These are phyloP conservation scores for Archilochus colubris DNA, from an alignment of 2,113 vertebrate genomes.

Conservation along the genomic window DNA sequence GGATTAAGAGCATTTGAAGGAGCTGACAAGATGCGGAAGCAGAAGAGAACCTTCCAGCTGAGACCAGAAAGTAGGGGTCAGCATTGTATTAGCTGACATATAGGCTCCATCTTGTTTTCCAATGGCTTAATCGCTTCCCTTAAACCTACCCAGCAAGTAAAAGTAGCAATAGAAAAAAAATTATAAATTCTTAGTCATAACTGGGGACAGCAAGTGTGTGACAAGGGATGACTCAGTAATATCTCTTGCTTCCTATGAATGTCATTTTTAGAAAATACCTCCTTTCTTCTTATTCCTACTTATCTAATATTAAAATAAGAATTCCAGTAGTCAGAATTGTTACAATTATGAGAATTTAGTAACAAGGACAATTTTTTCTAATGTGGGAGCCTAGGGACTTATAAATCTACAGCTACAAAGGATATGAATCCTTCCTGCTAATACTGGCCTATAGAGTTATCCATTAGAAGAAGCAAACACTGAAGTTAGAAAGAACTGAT, in stretches of 20 bases:
- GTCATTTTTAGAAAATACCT: neutral
- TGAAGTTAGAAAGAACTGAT: neutral
- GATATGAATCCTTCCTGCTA: neutral
- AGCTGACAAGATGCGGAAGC: slow-evolving; percentile 21
- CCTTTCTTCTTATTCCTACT: neutral
- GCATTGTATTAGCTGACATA: neutral
- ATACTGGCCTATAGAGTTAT: fast-evolving
- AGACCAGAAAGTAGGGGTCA: slow-evolving; percentile 30
- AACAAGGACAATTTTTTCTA: neutral
- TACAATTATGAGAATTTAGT: neutral
- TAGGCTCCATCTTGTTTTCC: neutral
- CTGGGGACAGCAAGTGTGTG: neutral
- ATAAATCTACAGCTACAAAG: neutral
- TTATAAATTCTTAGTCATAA: neutral
- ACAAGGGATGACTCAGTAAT: slow-evolving; percentile 2
- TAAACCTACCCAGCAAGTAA: neutral
- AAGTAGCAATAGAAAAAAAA: neutral
- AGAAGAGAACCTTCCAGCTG: neutral
- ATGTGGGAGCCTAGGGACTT: neutral
- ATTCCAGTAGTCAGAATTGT: neutral
- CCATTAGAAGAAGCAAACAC: neutral
- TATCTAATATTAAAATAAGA: neutral
- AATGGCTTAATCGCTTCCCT: neutral
- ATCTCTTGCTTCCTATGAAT: neutral
- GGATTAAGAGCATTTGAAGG: slow-evolving; percentile 10